Evolutionary conservation across 2,888 invertebrate genomes (phyloP).

Genomic region (Drosophila cognata): DNA sequence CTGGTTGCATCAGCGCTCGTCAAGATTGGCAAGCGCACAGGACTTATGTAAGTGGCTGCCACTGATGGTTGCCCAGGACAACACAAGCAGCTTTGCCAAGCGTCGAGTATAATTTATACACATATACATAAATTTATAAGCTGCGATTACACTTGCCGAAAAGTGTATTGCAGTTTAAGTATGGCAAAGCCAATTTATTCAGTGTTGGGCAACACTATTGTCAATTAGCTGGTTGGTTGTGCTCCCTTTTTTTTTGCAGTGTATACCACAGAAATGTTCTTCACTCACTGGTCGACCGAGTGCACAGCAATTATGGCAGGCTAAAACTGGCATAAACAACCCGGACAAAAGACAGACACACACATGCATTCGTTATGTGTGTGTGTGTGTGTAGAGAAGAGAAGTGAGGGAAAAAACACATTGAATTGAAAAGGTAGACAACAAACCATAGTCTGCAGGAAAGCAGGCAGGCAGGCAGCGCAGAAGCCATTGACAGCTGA

Average conservation of each 20-base stretch:
- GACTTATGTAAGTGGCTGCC: constrained; percentile 41
- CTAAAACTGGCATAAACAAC: constrained; percentile 60
- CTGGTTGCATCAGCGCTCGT: constrained; percentile 25
- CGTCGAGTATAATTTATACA: constrained; percentile 30
- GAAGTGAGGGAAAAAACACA: constrained; percentile 15
- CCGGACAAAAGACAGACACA: constrained; percentile 28
- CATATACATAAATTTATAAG: constrained; percentile 20
- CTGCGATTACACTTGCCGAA: constrained; percentile 37
- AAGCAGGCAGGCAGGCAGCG: constrained; percentile 24
- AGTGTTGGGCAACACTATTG: constrained; percentile 15
- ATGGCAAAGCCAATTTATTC: constrained; percentile 12
- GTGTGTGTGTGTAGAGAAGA: neutral
- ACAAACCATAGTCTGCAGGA: constrained; percentile 1
- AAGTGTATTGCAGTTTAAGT: neutral
- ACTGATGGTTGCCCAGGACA: constrained; percentile 31
- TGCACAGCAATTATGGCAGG: constrained; percentile 59
- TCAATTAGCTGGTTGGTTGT: constrained; percentile 32
- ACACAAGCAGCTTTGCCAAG: constrained; percentile 31
- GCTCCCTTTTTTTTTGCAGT: constrained; percentile 26
- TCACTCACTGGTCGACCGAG: constrained; percentile 42
- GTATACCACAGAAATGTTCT: constrained; percentile 29
- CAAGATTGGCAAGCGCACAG: constrained; percentile 44
- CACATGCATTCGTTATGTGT: neutral
- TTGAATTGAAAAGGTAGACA: constrained; percentile 40
- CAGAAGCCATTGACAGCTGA: constrained; percentile 62